Percentiles rank a stretch among this genome's conserved stretches.
Conservation (phyloP, 2,888 invertebrate genomes). For the Platycnemis pennipes region DNA sequence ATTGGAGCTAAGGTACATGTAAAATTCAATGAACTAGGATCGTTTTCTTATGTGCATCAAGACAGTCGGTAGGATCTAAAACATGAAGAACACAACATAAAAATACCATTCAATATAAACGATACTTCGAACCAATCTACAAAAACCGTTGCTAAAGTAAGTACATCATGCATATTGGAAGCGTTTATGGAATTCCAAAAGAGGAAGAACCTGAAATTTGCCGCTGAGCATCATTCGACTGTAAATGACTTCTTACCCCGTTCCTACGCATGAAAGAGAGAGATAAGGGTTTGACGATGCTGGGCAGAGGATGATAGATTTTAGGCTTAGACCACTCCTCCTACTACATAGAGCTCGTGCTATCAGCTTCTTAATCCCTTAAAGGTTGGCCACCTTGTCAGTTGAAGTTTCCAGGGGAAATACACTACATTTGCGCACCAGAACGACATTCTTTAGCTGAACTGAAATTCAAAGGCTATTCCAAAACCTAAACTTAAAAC, state of each 20-base stretch:
- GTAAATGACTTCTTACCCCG: neutral
- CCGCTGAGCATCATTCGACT: neutral
- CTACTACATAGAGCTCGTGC: neutral
- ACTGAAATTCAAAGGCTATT: no score
- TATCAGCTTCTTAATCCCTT: neutral
- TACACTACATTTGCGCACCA: no score
- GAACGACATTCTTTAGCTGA: no score
- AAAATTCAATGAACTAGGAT: neutral
- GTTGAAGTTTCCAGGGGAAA: neutral
- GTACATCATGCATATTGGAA: neutral
- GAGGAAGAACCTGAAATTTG: neutral
- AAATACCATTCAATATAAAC: conserved; percentile 20
- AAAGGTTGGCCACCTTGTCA: neutral
- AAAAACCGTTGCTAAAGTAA: neutral
- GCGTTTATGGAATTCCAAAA: neutral
- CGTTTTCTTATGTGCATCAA: neutral
- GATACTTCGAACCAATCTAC: neutral
- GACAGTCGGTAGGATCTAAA: neutral
- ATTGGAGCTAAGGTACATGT: neutral
- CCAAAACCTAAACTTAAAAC: no score
- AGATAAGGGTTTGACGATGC: neutral
- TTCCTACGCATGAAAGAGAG: neutral
- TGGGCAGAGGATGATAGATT: neutral
- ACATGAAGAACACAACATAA: neutral
- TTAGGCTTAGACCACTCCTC: neutral